Conservation (phyloP, 2,113 vertebrate genomes). For the Microcebus griseorufus region DNA sequence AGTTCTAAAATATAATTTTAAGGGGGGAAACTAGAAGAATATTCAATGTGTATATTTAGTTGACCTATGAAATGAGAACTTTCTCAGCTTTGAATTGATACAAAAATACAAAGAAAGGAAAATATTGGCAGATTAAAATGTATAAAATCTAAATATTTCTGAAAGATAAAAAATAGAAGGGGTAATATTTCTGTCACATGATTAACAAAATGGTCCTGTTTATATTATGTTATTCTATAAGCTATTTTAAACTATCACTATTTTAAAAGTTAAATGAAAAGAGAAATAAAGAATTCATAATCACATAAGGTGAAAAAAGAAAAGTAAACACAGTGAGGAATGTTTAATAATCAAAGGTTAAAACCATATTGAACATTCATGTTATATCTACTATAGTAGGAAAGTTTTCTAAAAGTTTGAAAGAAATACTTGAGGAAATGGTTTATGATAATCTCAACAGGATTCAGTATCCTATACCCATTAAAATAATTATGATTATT, state of each 20-base stretch:
- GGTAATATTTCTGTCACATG: background rate
- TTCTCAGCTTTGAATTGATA: background rate
- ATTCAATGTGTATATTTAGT: background rate
- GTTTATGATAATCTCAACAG: background rate
- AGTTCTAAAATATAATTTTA: background rate
- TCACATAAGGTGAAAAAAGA: background rate
- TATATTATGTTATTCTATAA: background rate
- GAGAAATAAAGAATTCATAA: background rate
- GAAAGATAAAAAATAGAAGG: background rate
- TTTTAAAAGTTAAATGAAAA: slow-evolving; percentile 40
- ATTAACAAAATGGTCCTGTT: background rate
- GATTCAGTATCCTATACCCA: background rate
- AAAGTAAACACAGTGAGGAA: background rate
- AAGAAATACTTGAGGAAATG: background rate
- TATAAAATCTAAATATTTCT: slow-evolving; percentile 41
- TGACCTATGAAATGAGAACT: background rate
- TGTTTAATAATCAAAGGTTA: background rate
- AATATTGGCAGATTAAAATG: background rate
- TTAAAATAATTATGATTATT: slow-evolving; percentile 27
- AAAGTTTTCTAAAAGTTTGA: background rate
- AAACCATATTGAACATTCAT: background rate
- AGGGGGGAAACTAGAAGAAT: background rate
- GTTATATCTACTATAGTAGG: background rate
- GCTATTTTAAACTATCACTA: background rate
- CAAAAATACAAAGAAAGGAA: slow-evolving; percentile 1